Evolutionary conservation across 1,140 invertebrate genomes (phyloP).

Genomic region (Drosophila pseudoananassae): DNA sequence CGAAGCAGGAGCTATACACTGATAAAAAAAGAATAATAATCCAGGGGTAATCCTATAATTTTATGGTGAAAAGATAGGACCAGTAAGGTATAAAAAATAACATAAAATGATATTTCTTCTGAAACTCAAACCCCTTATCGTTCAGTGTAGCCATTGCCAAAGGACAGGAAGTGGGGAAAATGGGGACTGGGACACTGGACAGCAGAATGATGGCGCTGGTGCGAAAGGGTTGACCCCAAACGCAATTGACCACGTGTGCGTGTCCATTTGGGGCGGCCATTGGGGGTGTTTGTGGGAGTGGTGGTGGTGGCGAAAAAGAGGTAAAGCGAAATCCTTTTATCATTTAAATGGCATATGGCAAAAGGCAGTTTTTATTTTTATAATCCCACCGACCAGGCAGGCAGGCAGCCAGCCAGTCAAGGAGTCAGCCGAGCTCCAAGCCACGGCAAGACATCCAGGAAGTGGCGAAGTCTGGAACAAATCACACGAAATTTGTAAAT

Average conservation of each 20-base stretch:
- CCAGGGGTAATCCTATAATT: no score
- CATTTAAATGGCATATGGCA: constrained; percentile 82
- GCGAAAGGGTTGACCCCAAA: constrained; percentile 81
- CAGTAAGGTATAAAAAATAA: background rate
- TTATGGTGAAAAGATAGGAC: background rate
- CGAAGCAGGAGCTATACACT: constrained; percentile 27
- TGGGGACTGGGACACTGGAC: constrained; percentile 23
- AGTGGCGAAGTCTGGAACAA: constrained; percentile 60
- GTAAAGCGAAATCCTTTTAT: constrained; percentile 70
- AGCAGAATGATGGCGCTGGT: constrained; percentile 74
- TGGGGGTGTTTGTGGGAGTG: constrained; percentile 4
- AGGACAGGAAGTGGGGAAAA: constrained; percentile 7
- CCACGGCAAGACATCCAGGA: constrained; percentile 59
- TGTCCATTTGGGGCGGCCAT: constrained; percentile 49
- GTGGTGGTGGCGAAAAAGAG: constrained; percentile 2
- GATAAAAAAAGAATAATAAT: background rate
- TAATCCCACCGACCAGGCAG: constrained; percentile 34
- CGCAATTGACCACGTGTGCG: constrained; percentile 81
- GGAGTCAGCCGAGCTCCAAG: constrained; percentile 11
- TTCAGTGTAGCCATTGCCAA: constrained; percentile 3
- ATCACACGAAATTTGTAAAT: constrained; percentile 75
- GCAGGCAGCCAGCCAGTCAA: background rate
- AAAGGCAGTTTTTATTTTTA: constrained; percentile 80
- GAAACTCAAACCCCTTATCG: background rate
- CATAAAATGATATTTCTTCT: background rate